These are phyloP conservation scores for Atrina japonica DNA, from an alignment of 2,888 invertebrate species.

Conservation along the genomic window DNA sequence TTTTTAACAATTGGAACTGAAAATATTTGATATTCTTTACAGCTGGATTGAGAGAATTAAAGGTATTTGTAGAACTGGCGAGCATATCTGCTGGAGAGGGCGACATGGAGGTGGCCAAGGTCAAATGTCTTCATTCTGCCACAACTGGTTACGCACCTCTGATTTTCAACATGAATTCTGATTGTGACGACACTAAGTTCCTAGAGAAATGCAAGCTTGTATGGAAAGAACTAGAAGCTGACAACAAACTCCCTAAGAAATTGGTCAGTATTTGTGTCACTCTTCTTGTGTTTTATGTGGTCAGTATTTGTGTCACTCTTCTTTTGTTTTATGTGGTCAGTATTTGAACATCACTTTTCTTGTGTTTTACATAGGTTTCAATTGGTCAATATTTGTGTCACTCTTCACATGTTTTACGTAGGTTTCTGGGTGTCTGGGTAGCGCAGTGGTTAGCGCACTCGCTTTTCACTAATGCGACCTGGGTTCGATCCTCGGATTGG, in stretches of 20 bases:
- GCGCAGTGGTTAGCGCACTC: too few species aligned
- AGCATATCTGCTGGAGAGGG: constrained; percentile 72
- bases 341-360: background rate
- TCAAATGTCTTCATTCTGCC: constrained; percentile 73
- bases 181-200: constrained; percentile 60
- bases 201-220: constrained; percentile 65
- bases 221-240: constrained; percentile 66
- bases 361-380: background rate
- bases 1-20: too few species aligned
- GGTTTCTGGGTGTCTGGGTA: too few species aligned
- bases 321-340: background rate
- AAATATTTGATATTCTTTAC: too few species aligned
- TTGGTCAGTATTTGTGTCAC: too few species aligned
- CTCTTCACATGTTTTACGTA: too few species aligned
- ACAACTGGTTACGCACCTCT: constrained; percentile 76
- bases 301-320: too few species aligned
- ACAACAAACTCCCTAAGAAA: constrained; percentile 68
- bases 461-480: too few species aligned
- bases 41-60: constrained; percentile 63
- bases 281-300: background rate
- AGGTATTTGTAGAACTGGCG: constrained; percentile 73
- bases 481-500: too few species aligned
- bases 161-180: constrained; percentile 69
- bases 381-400: constrained; percentile 1
- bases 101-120: constrained; percentile 67